Base-by-base conservation (phyloP, 1,140 invertebrate species). In the Ptiloglossa arizonensis region DNA sequence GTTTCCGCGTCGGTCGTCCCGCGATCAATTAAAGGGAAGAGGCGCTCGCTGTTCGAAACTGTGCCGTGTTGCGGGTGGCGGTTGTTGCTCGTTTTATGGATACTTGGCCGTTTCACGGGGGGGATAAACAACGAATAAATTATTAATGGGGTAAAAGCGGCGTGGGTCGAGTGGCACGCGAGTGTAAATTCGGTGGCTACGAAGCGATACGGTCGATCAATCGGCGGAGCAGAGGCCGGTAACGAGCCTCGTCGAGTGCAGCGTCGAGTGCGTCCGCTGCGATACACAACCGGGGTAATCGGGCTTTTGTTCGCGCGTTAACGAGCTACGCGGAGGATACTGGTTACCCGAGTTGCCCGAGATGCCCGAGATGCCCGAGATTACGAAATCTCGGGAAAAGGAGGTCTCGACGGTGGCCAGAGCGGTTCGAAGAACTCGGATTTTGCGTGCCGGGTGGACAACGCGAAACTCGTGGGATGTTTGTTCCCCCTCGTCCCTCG, bases 291-390 rank as follows among this genome's bases (percentile, higher is more conserved):
- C 73, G 44, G 63, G 78, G 56, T 86, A 87, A 85, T 87, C 80
- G 80, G 78, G 62, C 87, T 86, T 86, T 88, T 85, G 81, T 88
- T 80, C 62, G 54, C 38, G 46, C 57, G 73, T 52, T 87, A 86
- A 88, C 83, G 81, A 87, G 83, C n/a, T n/a, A 41, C 70, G 74
- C 50, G 50, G 56, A 75, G 70, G 76, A n/a, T n/a, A n/a, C n/a
- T n/a, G n/a, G n/a, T n/a, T n/a, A n/a, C n/a, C n/a, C n/a, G 74
- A 35, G 6, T 4, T 35, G 32, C 32, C 3, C 32, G 32, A n/a
- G n/a, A 35, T 35, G n/a, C n/a, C n/a, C n/a, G 74, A 35, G 6
- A 35, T 35, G 32, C 32, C 3, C 32, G 32, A n/a, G n/a, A 35
- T 35, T 35, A 3, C 32, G 6, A 35, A 35, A 35, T 35, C 32